phyloP scores from a whole-genome alignment of 2,888 invertebrate species.

The Lasioglossum oenotherae region DNA sequence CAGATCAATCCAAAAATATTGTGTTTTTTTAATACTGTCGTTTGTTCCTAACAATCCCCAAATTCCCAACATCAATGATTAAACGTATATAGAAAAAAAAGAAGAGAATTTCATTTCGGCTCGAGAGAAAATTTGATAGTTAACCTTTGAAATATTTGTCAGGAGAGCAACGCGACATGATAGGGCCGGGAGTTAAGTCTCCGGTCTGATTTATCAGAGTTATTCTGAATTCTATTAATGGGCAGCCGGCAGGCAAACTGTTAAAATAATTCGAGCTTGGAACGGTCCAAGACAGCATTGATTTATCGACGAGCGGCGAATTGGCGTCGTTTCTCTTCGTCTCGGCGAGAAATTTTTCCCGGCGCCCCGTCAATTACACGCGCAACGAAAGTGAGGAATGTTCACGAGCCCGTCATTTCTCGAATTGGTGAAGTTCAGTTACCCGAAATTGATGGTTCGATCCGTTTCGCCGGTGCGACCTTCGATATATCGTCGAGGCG shows the following conservation, averaged over 20 bases:
- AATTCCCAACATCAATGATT: too few species aligned
- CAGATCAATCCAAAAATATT: too few species aligned
- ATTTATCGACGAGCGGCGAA: slow-evolving; percentile 59
- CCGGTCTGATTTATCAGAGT: not conserved
- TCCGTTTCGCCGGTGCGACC: not conserved
- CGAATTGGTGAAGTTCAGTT: not conserved
- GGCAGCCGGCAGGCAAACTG: slow-evolving; percentile 1
- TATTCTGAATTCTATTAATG: slow-evolving; percentile 14
- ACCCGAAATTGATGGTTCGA: not conserved
- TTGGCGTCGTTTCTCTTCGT: slow-evolving; percentile 56
- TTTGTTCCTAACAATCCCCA: too few species aligned
- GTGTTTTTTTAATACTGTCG: too few species aligned
- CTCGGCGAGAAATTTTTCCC: not conserved
- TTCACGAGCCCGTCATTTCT: not conserved
- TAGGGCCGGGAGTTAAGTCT: not conserved
- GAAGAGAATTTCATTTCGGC: too few species aligned
- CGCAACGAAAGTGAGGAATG: not conserved
- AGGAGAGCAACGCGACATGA: not conserved
- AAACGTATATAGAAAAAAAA: too few species aligned
- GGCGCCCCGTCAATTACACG: not conserved
- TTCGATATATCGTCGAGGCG: not conserved
- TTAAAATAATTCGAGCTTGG: slow-evolving; percentile 53
- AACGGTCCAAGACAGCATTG: slow-evolving; percentile 35
- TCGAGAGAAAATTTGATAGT: not conserved
- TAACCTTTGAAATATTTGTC: not conserved